A percentile compares a stretch with the other conserved stretches of the same genome.
phyloP scores from a whole-genome alignment of 2,797 vertebrate species.

The Anas bahamensis region DNA sequence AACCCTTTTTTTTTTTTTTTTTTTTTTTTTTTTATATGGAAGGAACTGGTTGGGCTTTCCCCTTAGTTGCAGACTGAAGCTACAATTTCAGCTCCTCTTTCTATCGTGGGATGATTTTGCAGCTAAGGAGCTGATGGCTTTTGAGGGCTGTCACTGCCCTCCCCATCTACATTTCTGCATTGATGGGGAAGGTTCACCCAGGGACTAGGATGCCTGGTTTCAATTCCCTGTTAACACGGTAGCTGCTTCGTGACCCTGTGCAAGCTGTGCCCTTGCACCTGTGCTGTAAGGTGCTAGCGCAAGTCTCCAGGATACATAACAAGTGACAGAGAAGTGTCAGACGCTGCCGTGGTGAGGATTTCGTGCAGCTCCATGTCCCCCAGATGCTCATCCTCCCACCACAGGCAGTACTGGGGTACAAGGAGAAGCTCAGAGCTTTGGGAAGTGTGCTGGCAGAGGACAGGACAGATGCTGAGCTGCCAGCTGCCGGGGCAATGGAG shows the following conservation, averaged over 20 bases:
- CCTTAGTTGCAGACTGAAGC: not conserved
- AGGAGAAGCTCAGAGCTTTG: not conserved
- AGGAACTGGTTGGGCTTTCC: not conserved
- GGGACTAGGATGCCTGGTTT: not conserved
- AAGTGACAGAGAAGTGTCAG: not conserved
- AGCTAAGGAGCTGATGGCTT: not conserved
- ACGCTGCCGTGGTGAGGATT: not conserved
- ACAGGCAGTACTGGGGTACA: rapidly evolving
- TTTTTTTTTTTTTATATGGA: not conserved
- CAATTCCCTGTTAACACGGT: not conserved
- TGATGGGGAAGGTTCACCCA: not conserved
- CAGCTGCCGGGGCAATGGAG: rapidly evolving
- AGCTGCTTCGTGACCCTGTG: not conserved
- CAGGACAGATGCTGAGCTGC: rapidly evolving
- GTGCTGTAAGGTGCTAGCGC: not conserved
- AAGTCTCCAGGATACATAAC: not conserved
- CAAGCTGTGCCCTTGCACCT: not conserved
- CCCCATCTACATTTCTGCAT: not conserved
- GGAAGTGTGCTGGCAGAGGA: not conserved
- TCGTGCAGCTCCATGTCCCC: rapidly evolving
- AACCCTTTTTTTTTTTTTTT: not conserved
- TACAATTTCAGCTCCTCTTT: not conserved
- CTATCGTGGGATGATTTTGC: not conserved
- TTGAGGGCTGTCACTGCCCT: not conserved
- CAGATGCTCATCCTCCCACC: not conserved